Percentiles rank a stretch among this genome's conserved stretches.
These are phyloP conservation scores for Acanthisitta chloris DNA, from an alignment of 2,113 vertebrate genomes.

Conservation along the genomic window DNA sequence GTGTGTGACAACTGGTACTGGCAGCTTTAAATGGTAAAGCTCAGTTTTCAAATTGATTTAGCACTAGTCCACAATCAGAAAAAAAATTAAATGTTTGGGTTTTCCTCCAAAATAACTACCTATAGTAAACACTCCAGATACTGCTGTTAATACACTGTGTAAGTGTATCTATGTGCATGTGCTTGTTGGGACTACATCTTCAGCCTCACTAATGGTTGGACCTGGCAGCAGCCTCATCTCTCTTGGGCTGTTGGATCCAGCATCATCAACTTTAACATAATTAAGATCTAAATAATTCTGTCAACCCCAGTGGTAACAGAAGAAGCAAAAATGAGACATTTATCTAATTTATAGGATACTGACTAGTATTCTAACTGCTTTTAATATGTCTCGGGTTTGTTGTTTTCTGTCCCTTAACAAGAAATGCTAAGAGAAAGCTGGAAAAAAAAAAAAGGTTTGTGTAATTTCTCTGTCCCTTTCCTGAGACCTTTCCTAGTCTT, in stretches of 20 bases:
- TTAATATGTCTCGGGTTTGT: not conserved
- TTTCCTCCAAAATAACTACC: not conserved
- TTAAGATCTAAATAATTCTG: not conserved
- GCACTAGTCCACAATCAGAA: not conserved
- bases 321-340: not conserved
- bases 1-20: not conserved
- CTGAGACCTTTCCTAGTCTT: not conserved
- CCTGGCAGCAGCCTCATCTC: not conserved
- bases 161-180: rapidly evolving
- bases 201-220: not conserved
- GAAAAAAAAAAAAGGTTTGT: not conserved
- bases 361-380: not conserved
- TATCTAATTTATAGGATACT: not conserved
- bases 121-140: not conserved
- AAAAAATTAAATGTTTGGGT: not conserved
- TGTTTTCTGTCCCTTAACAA: not conserved
- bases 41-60: not conserved
- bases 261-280: not conserved
- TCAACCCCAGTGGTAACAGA: not conserved
- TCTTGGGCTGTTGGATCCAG: not conserved
- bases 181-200: not conserved
- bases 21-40: not conserved
- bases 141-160: not conserved
- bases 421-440: not conserved
- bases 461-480: not conserved